Conservation (phyloP, 2,797 vertebrate species). For the Pseudochromis fuscus region DNA sequence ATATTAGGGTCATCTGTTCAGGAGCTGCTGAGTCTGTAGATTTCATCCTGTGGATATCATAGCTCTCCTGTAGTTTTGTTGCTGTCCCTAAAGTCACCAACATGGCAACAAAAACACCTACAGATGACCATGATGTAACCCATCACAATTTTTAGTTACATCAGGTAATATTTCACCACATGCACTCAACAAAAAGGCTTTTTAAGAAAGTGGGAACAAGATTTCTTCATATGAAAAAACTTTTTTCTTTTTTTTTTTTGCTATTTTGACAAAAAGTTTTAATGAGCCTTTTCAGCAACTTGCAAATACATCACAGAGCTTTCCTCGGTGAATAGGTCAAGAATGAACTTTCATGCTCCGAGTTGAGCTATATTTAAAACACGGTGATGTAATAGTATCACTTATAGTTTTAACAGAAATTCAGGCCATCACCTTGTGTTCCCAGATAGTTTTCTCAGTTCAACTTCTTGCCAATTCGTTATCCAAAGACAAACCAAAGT, state of each 20-base stretch:
- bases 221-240: not conserved
- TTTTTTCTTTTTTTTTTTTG: no score
- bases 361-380: not conserved
- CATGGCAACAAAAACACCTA: not conserved
- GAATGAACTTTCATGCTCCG: no score
- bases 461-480: not conserved
- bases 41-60: no score
- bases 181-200: no score
- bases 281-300: no score
- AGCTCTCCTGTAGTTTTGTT: no score
- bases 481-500: constrained; percentile 31
- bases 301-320: no score
- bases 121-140: not conserved
- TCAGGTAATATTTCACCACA: not conserved
- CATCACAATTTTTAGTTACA: not conserved
- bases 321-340: no score
- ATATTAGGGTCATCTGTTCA: no score
- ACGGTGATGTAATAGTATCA: not conserved
- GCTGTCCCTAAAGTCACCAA: no score
- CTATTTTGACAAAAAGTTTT: not conserved
- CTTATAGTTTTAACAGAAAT: not conserved
- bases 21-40: no score
- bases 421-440: constrained; percentile 8
- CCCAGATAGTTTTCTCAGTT: constrained; percentile 23
- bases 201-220: no score